Evolutionary conservation across 2,113 vertebrate species (phyloP).

Genomic region (Callorhinus ursinus): DNA sequence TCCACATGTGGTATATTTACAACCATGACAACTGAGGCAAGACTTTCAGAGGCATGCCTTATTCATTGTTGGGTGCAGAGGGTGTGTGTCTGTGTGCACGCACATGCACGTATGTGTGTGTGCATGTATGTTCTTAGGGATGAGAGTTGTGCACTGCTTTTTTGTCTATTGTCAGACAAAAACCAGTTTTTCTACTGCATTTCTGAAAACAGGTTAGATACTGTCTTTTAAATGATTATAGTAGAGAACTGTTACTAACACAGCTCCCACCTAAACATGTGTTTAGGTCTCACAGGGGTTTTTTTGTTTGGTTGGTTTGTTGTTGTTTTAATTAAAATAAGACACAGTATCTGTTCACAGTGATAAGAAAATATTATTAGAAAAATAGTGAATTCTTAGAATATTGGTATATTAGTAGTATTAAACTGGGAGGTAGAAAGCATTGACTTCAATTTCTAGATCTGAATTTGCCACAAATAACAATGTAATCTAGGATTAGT

Average conservation of each 20-base stretch:
- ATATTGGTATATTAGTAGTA: not conserved
- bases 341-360: not conserved
- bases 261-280: not conserved
- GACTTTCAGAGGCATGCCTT: not conserved
- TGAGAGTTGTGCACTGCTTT: not conserved
- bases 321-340: not conserved
- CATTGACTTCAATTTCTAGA: not conserved
- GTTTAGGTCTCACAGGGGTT: not conserved
- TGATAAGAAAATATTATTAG: not conserved
- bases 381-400: slow-evolving; percentile 35
- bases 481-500: not conserved
- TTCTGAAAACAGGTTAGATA: slow-evolving; percentile 25
- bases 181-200: not conserved
- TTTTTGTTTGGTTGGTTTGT: not conserved
- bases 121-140: not conserved
- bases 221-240: not conserved
- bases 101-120: not conserved
- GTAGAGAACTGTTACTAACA: not conserved
- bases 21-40: not conserved
- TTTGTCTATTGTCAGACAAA: not conserved
- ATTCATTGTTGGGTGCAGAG: not conserved
- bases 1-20: not conserved
- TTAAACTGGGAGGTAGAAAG: not conserved
- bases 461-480: not conserved
- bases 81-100: not conserved